Evolutionary conservation across 2,888 invertebrate genomes (phyloP), one percentile per base, ranked within the genome.

Genomic region (Drosophila limbata): DNA sequence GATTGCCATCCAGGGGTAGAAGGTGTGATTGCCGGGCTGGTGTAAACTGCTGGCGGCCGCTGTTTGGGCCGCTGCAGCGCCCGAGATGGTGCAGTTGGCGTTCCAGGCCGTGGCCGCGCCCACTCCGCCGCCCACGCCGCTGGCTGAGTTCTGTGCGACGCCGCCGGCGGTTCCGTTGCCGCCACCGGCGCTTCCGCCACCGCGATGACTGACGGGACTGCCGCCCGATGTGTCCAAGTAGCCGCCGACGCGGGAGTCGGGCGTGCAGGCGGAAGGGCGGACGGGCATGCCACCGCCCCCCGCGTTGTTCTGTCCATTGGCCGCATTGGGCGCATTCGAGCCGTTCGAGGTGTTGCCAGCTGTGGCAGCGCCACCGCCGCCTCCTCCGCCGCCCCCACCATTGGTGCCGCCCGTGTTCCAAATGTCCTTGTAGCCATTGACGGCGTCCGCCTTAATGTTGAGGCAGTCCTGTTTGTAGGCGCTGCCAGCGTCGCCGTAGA

Each of bases 1-100:
- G 95, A 98, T 98, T 94, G 98, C 98, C 98, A 98, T 98, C 98
- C 98, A 98, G 90, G 98, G 98, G 94, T 98, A 98, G 94, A 98
- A 98, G 92, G 97, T 97, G 95, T 98, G 97, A 93, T 96, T 97
- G 94, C 95, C 95, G 93, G 96, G 95, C 94, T 97, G 96, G 93
- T 97, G 97, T 93, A 97, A 97, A 84, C 97, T 96, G 92, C 96
- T 97, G 88, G 96, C 96, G 78, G 95, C 95, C 79, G 95, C 95
- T 81, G 95, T 95, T 93, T 96, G 95, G 91, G 96, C 95, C 77
- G 96, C 95, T 78, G 96, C 94, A 84, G 96, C 95, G 91, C 97
- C 97, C 73, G 93, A 92, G 91, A 97, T 94, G 88, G 96, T 95
- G 94, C 97, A 97, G 93, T 96, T 96, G 94, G 97, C 97, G 93